A percentile compares a stretch with the other conserved stretches of the same genome.
Conservation (phyloP, 2,797 vertebrate species). For the Cheirogaleus major region DNA sequence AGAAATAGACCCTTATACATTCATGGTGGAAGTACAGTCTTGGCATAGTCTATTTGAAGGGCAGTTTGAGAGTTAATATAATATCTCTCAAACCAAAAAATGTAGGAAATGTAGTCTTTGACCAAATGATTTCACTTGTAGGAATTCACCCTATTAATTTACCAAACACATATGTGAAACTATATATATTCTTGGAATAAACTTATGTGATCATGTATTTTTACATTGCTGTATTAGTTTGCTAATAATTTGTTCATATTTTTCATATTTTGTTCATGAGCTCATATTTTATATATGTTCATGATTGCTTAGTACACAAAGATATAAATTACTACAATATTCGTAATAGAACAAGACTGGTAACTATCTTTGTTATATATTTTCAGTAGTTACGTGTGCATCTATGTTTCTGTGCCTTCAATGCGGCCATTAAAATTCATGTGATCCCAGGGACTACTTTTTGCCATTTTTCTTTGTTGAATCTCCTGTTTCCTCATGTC, state of each 20-base stretch:
- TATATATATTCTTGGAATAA: neutral
- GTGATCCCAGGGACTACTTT: neutral
- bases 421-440: neutral
- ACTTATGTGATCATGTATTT: neutral
- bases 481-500: neutral
- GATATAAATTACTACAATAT: neutral
- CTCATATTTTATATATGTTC: neutral
- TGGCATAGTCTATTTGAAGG: neutral
- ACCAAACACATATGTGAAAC: neutral
- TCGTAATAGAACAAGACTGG: neutral
- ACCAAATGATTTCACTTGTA: neutral
- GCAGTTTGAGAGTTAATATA: neutral
- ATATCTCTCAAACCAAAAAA: neutral
- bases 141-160: neutral
- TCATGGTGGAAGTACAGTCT: neutral
- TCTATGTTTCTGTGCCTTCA: neutral
- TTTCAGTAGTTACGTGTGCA: neutral
- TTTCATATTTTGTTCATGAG: neutral
- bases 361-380: neutral
- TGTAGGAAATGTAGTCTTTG: neutral
- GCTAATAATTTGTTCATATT: neutral
- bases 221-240: neutral
- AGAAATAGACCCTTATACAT: neutral
- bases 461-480: neutral
- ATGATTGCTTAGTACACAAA: neutral